Conservation (phyloP, 2,113 vertebrate species). For the Tenebrosternarchus preto region DNA sequence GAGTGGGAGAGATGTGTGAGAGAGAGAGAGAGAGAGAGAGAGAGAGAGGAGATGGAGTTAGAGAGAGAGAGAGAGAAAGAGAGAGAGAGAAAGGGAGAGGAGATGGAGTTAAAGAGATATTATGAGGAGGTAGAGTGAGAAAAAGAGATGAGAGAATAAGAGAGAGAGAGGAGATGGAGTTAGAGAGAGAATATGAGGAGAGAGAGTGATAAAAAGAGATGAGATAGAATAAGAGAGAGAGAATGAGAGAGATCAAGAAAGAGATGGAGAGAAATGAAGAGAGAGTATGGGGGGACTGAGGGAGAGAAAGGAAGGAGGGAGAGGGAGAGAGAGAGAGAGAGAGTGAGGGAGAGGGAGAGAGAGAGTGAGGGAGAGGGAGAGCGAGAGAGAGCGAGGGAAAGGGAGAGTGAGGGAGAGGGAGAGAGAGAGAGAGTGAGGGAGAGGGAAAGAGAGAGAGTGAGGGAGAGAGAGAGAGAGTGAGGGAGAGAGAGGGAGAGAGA, state of each 20-base stretch:
- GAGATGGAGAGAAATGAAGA: conserved; percentile 1
- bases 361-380: background rate
- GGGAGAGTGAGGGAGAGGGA: conserved; percentile 41
- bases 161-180: conserved; percentile 32
- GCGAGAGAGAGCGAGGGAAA: conserved; percentile 14
- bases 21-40: conserved; percentile 1
- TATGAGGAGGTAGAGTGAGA: background rate
- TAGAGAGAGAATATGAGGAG: background rate
- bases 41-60: background rate
- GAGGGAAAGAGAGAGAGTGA: conserved; percentile 10
- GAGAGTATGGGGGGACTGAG: no score
- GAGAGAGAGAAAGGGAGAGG: background rate
- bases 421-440: conserved; percentile 30
- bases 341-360: background rate
- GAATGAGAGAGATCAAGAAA: no score
- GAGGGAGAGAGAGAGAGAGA: no score
- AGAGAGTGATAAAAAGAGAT: background rate
- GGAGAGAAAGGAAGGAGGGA: background rate
- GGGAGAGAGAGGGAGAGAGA: conserved; percentile 29
- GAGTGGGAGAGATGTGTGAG: background rate
- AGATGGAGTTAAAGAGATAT: background rate
- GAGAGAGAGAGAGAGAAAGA: background rate
- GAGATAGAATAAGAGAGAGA: no score
- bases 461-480: conserved; percentile 23
- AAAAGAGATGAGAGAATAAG: conserved; percentile 23